phyloP scores from a whole-genome alignment of 2,888 invertebrate species.

The Baccha elongata region DNA sequence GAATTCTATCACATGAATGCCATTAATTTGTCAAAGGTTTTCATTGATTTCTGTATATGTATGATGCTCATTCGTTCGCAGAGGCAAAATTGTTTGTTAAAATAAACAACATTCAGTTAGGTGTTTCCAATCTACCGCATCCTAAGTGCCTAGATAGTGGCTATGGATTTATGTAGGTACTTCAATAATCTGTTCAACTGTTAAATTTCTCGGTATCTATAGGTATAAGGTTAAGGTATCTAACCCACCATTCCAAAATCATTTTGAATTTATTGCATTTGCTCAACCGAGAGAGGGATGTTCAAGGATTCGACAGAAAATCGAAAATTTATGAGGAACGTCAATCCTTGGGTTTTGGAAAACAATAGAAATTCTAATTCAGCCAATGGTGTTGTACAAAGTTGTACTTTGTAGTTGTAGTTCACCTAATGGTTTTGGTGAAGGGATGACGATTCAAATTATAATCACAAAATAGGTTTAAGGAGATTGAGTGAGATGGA shows the following conservation, averaged over 20 bases:
- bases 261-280: slow-evolving; percentile 58
- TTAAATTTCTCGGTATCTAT: slow-evolving; percentile 52
- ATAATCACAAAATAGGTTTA: slow-evolving; percentile 6
- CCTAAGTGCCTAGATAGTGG: slow-evolving; percentile 43
- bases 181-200: slow-evolving; percentile 57
- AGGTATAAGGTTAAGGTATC: too few relatives aligned
- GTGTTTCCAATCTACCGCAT: slow-evolving; percentile 55
- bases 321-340: slow-evolving; percentile 63
- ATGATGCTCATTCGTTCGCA: background rate
- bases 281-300: slow-evolving; percentile 49
- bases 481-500: slow-evolving; percentile 20
- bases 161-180: slow-evolving; percentile 34
- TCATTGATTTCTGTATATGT: background rate
- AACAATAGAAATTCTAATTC: too few relatives aligned
- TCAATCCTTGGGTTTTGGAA: slow-evolving; percentile 46
- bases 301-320: slow-evolving; percentile 56
- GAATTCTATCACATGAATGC: background rate
- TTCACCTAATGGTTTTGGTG: slow-evolving; percentile 10
- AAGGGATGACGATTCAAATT: slow-evolving; percentile 27
- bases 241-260: too few relatives aligned
- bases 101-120: background rate
- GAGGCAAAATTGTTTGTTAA: slow-evolving; percentile 5
- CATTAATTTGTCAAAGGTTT: slow-evolving; percentile 24
- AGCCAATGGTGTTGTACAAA: background rate
- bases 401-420: slow-evolving; percentile 21